A percentile compares a stretch with the other conserved stretches of the same genome.
These are phyloP conservation scores for Myripristis jacobus DNA, from an alignment of 2,797 vertebrate genomes.

Conservation along the genomic window DNA sequence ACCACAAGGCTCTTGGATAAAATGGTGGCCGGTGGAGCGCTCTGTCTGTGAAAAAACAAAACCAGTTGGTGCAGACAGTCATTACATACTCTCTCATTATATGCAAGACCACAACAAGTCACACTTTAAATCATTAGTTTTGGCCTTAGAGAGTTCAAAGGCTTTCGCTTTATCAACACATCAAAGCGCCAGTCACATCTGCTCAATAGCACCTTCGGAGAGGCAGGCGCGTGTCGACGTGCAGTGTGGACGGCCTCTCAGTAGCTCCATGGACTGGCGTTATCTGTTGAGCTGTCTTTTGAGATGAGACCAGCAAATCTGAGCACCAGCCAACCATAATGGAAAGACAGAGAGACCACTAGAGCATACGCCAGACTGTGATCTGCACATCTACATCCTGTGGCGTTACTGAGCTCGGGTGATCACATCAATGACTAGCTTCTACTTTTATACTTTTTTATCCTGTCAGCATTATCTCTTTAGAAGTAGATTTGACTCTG, in stretches of 20 bases:
- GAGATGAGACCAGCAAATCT: constrained; percentile 26
- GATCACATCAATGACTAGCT: constrained; percentile 56
- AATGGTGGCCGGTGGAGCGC: not conserved
- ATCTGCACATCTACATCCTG: constrained; percentile 56
- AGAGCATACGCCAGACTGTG: constrained; percentile 40
- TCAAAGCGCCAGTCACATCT: constrained; percentile 41
- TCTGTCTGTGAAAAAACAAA: constrained; percentile 47
- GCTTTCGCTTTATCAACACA: constrained; percentile 33
- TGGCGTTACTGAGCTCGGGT: constrained; percentile 50
- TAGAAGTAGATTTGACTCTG: constrained; percentile 57
- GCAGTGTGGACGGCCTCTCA: not conserved
- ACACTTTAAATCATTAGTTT: constrained; percentile 66
- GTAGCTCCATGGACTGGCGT: constrained; percentile 12
- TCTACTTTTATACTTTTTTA: too few relatives aligned
- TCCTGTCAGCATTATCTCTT: constrained; percentile 58
- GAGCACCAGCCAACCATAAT: constrained; percentile 27
- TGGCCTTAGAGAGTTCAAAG: constrained; percentile 41
- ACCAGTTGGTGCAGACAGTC: constrained; percentile 58
- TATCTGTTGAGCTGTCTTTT: constrained; percentile 22
- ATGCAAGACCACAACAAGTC: constrained; percentile 61
- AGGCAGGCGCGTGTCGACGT: constrained; percentile 22
- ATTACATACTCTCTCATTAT: constrained; percentile 63
- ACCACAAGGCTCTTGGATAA: constrained; percentile 64
- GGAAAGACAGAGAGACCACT: constrained; percentile 19
- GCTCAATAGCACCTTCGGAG: constrained; percentile 22